Conservation (phyloP, 2,888 invertebrate species). For the Spilarctia lutea region DNA sequence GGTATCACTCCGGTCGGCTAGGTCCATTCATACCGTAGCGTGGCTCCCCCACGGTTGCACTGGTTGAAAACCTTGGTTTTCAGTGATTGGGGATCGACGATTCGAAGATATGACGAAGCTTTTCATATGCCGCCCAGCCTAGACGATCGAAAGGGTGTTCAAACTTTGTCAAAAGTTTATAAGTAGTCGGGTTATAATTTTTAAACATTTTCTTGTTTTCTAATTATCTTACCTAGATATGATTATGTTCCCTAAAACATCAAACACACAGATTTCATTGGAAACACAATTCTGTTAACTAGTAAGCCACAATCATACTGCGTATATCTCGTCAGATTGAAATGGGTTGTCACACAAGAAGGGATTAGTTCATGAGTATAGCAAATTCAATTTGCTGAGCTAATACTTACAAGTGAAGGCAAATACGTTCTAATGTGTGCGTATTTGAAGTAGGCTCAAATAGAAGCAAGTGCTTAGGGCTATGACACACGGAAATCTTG, state of each 20-base stretch:
- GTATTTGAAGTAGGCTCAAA: not conserved
- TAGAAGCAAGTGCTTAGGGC: not conserved
- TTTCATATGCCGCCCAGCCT: no score
- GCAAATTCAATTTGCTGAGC: constrained; percentile 2
- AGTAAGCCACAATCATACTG: not conserved
- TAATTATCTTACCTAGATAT: no score
- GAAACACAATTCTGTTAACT: not conserved
- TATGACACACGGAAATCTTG: not conserved
- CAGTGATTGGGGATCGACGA: no score
- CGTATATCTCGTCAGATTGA: not conserved
- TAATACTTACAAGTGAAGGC: not conserved
- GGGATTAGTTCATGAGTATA: constrained; percentile 1
- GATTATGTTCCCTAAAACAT: not conserved
- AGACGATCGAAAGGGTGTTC: no score
- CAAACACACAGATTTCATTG: not conserved
- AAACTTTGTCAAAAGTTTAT: no score
- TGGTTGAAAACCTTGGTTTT: no score
- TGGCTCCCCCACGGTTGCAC: no score
- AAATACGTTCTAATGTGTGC: constrained; percentile 1
- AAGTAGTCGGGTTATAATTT: no score
- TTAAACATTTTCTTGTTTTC: no score
- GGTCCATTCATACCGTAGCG: no score
- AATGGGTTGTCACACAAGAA: not conserved
- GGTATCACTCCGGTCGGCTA: no score
- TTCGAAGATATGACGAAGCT: no score